Percentiles rank a stretch among this genome's conserved stretches.
These are phyloP conservation scores for Calliphora vomitoria DNA, from an alignment of 2,888 invertebrate species.

Conservation along the genomic window DNA sequence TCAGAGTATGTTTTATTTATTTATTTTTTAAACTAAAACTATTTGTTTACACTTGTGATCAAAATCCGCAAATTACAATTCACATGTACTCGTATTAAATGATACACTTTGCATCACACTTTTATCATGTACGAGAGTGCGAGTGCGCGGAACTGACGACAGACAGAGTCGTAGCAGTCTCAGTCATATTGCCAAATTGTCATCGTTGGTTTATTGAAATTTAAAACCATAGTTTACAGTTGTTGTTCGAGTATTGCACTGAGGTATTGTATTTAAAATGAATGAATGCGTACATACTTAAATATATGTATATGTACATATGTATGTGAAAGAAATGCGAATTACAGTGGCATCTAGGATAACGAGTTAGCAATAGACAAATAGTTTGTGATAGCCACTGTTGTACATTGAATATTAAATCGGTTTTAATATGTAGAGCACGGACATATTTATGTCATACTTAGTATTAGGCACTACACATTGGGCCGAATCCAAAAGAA, in stretches of 20 bases:
- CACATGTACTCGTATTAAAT: constrained; percentile 57
- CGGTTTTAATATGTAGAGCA: not conserved
- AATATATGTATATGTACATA: not conserved
- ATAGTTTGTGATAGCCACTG: not conserved
- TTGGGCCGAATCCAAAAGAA: too few relatives aligned
- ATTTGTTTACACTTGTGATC: constrained; percentile 65
- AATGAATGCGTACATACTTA: not conserved
- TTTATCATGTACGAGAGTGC: constrained; percentile 2
- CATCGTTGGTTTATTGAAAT: constrained; percentile 69
- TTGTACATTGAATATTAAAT: not conserved
- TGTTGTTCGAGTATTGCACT: constrained; percentile 44
- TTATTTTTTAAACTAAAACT: constrained; percentile 43
- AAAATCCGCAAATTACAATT: constrained; percentile 41
- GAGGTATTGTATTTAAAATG: constrained; percentile 29
- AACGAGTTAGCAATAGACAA: not conserved
- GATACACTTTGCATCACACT: constrained; percentile 54
- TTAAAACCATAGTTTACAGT: constrained; percentile 48
- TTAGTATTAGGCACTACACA: not conserved
- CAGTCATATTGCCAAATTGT: constrained; percentile 66
- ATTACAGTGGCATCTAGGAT: constrained; percentile 39
- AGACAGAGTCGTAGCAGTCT: constrained; percentile 41
- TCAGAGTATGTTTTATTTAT: constrained; percentile 15
- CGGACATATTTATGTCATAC: not conserved
- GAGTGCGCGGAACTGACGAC: constrained; percentile 52
- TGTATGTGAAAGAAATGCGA: constrained; percentile 24